phyloP scores from a whole-genome alignment of 2,797 vertebrate species.

The Anas capensis region DNA sequence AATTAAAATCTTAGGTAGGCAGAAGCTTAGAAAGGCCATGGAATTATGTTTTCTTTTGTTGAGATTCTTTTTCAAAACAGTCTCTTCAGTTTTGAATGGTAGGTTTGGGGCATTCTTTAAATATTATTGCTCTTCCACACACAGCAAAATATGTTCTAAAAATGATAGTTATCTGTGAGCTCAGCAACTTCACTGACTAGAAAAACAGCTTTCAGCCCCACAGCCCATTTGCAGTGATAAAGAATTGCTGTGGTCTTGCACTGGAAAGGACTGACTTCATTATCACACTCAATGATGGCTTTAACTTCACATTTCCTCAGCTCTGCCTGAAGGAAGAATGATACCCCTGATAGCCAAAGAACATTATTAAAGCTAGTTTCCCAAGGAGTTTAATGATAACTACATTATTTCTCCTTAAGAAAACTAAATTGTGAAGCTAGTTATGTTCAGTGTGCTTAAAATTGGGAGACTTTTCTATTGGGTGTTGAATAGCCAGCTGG shows the following conservation, averaged over 20 bases:
- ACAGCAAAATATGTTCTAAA: slow-evolving; percentile 12
- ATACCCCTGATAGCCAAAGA: slow-evolving; percentile 74
- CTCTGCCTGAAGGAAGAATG: slow-evolving; percentile 73
- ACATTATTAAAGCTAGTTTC: slow-evolving; percentile 75
- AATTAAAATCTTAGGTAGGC: neutral
- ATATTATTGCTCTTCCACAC: slow-evolving; percentile 18
- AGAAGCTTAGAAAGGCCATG: slow-evolving; percentile 15
- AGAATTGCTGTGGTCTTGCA: slow-evolving; percentile 64
- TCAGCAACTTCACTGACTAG: slow-evolving; percentile 65
- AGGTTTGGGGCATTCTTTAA: neutral
- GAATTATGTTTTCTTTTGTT: slow-evolving; percentile 12
- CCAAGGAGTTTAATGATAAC: slow-evolving; percentile 75
- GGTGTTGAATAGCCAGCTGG: slow-evolving; percentile 27
- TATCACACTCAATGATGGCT: slow-evolving; percentile 69
- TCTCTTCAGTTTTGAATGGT: neutral
- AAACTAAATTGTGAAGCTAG: slow-evolving; percentile 59
- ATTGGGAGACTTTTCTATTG: neutral
- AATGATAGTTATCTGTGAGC: slow-evolving; percentile 67
- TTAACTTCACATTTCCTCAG: slow-evolving; percentile 69
- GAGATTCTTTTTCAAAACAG: neutral
- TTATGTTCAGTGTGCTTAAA: slow-evolving; percentile 51
- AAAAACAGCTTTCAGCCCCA: slow-evolving; percentile 62
- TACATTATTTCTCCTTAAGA: slow-evolving; percentile 72
- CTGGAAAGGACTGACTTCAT: slow-evolving; percentile 74
- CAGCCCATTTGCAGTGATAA: slow-evolving; percentile 61